These are phyloP conservation scores for Leptatherina wallacei DNA, from an alignment of 2,797 vertebrate species.

Conservation along the genomic window DNA sequence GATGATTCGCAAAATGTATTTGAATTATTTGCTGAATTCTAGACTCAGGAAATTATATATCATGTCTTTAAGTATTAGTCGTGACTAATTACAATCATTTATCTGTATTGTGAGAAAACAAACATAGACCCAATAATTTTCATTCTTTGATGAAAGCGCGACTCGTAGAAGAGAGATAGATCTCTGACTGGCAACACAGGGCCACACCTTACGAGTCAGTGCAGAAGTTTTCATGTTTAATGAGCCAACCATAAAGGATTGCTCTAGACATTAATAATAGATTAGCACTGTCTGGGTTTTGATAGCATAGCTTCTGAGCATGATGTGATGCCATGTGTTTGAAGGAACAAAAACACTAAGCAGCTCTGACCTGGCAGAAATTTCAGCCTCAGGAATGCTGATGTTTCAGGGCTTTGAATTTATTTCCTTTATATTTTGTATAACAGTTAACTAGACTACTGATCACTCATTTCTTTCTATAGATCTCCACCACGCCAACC, in stretches of 20 bases:
- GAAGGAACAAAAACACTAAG: conserved; percentile 58
- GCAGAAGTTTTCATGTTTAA: conserved; percentile 58
- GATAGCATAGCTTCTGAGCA: conserved; percentile 62
- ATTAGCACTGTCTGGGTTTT: conserved; percentile 64
- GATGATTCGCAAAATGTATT: neutral
- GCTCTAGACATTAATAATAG: conserved; percentile 70
- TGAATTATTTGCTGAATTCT: neutral
- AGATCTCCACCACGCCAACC: neutral
- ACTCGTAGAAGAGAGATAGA: neutral
- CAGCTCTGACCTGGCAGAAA: conserved; percentile 12
- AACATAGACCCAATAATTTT: neutral
- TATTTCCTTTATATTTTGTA: conserved; percentile 42
- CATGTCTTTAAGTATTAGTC: neutral
- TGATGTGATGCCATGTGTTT: conserved; percentile 61
- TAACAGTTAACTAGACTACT: conserved; percentile 16
- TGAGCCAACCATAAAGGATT: conserved; percentile 54
- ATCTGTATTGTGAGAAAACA: neutral
- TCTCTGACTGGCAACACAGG: neutral
- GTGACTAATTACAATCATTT: too few relatives aligned
- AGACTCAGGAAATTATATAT: neutral
- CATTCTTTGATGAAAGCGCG: neutral
- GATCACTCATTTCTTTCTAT: too few relatives aligned
- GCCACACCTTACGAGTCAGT: neutral
- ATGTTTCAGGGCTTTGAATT: conserved; percentile 31
- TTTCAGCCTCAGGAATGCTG: conserved; percentile 30